A percentile compares a stretch with the other conserved stretches of the same genome.
Conservation (phyloP, 2,888 invertebrate species). For the Linnaemya vulpina region DNA sequence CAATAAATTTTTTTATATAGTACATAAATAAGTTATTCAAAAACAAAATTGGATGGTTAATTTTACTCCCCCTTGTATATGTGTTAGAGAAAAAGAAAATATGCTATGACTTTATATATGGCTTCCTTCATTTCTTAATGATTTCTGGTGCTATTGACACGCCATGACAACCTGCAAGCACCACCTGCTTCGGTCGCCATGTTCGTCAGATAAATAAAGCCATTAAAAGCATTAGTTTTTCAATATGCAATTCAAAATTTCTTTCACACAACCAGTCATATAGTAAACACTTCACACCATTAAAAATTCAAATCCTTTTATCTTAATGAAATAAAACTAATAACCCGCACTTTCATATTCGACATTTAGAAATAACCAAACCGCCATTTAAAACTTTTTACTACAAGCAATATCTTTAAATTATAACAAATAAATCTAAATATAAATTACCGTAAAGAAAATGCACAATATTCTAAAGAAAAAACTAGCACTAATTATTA, state of each 20-base stretch:
- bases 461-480: constrained; percentile 70
- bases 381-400: constrained; percentile 56
- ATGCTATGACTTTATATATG: no score
- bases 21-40: no score
- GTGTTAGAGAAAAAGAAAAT: no score
- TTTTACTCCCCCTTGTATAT: no score
- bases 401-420: constrained; percentile 66
- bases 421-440: constrained; percentile 21
- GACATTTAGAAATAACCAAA: neutral
- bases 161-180: no score
- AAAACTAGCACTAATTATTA: constrained; percentile 59
- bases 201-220: neutral
- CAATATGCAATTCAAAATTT: neutral
- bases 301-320: constrained; percentile 29
- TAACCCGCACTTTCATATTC: neutral
- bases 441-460: constrained; percentile 41
- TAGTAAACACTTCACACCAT: constrained; percentile 10
- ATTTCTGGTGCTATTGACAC: no score
- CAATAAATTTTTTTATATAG: no score
- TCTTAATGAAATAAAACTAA: constrained; percentile 3
- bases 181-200: no score
- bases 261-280: constrained; percentile 6
- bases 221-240: neutral
- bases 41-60: no score
- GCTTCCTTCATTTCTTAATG: no score